phyloP scores from a whole-genome alignment of 2,113 vertebrate species.

The Thryonomys swinderianus region DNA sequence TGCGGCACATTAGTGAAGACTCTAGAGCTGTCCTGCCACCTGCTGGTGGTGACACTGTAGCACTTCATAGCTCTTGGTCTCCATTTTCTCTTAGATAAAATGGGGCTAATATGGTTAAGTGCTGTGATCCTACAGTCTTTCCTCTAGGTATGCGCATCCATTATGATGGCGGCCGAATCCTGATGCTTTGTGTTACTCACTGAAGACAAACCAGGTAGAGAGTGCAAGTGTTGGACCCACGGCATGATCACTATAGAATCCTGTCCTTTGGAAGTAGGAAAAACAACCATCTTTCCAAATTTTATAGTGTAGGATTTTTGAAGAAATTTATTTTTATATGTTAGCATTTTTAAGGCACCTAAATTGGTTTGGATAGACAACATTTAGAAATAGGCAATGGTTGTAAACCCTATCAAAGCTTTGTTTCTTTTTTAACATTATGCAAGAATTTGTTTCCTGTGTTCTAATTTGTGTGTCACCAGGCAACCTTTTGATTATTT shows the following conservation, averaged over 20 bases:
- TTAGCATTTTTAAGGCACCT: slow-evolving; percentile 9
- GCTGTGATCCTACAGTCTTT: neutral
- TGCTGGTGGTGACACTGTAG: too few species aligned
- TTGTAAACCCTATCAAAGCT: neutral
- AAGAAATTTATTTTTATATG: neutral
- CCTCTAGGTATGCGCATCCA: neutral
- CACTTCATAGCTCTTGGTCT: neutral
- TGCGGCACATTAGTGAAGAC: neutral
- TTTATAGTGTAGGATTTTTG: neutral
- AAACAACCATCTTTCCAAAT: neutral
- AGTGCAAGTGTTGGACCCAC: neutral
- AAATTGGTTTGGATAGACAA: slow-evolving; percentile 17
- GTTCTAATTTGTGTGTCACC: slow-evolving; percentile 22
- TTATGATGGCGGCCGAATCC: neutral
- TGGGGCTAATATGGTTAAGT: neutral
- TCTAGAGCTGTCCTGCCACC: accelerated
- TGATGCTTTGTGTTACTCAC: neutral
- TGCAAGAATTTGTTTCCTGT: neutral
- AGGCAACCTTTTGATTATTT: slow-evolving; percentile 36
- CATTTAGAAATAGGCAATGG: neutral
- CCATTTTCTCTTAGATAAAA: neutral
- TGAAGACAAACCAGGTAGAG: neutral
- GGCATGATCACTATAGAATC: neutral
- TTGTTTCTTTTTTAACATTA: neutral
- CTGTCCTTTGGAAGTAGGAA: neutral